Base-by-base conservation (phyloP, 2,113 vertebrate genomes). In the Alectura lathami region DNA sequence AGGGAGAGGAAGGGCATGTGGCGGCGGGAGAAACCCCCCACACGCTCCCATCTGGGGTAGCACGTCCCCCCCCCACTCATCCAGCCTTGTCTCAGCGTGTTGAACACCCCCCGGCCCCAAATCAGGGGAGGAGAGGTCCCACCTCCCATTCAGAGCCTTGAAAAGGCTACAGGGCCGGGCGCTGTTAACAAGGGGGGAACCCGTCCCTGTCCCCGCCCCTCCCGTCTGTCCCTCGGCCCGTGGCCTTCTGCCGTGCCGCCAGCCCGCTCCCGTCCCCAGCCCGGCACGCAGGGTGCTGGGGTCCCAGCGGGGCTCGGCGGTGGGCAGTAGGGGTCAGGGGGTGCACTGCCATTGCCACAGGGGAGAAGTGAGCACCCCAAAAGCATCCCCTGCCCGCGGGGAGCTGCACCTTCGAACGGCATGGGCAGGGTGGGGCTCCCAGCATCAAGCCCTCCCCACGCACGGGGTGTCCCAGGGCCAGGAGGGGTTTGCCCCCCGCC, bases 11-110 rank as follows among this genome's bases (percentile, higher is more conserved):
- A 89, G 90, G 75, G 84, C 96, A 96, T 95, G 94, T 89, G 94
- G 82, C 4, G 4, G 72, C 51, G 64, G 81, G 43, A 91, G 43
- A 85, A 94, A 77, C 75, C 72, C 86, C 83, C 23, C 63, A 85
- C 94, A 93, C 73, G 93, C 57, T 93, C 94, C 94, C 96, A 97
- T 97, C 97, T 97, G 95, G 82, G 86, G 8, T 47, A 70, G 54
- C 10, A 38, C 7, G 1, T 23, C 2, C 3, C 3, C 7, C 40
- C 21, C 16, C 13, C 57, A 22, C 9, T 50, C 72, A 26, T 68
- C 73, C 67, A 67, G 38, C 54, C 7, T 54, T 20, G 47, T 54
- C 90, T 74, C 70, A 85, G 47, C 20, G 1, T 73, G 63, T 83
- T 88, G 73, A 88, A 79, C 36, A 63, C 4, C 18, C 23, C 29